These are phyloP conservation scores for Suncus etruscus DNA, from an alignment of 2,113 vertebrate genomes.

Conservation along the genomic window DNA sequence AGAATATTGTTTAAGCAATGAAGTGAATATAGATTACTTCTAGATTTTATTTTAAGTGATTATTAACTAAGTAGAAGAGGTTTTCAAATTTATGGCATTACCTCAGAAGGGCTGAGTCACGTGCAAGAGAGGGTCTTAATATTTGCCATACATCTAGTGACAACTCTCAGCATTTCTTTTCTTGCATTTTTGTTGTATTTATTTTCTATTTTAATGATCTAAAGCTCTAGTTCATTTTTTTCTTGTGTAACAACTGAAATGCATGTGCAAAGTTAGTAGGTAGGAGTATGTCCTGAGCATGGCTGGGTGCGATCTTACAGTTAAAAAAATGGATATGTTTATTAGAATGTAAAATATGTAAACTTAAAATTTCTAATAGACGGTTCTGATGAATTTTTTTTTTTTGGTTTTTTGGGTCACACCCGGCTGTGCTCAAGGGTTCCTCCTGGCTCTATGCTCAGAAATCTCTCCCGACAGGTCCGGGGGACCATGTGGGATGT, in stretches of 20 bases:
- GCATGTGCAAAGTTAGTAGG: too few relatives aligned
- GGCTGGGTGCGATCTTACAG: too few relatives aligned
- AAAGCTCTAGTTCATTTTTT: not conserved
- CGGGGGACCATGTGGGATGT: too few relatives aligned
- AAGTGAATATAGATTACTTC: not conserved
- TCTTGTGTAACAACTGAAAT: not conserved
- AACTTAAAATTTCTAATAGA: too few relatives aligned
- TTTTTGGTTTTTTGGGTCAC: too few relatives aligned
- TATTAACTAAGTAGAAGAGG: conserved; percentile 10
- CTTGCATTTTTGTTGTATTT: not conserved
- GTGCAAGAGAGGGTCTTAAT: not conserved
- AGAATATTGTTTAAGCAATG: conserved; percentile 19
- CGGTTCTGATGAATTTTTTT: too few relatives aligned
- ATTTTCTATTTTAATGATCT: not conserved
- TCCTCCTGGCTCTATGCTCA: too few relatives aligned
- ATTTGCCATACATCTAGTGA: not conserved
- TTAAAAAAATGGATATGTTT: too few relatives aligned
- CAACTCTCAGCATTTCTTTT: not conserved
- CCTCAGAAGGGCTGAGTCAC: not conserved
- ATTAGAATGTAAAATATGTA: too few relatives aligned
- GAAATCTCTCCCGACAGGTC: too few relatives aligned
- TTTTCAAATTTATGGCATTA: conserved; percentile 35
- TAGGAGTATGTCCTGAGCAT: too few relatives aligned
- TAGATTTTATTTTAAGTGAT: conserved; percentile 52
- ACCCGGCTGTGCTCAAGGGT: too few relatives aligned